Evolutionary conservation across 2,113 vertebrate genomes (phyloP).

Genomic region (Strix uralensis): DNA sequence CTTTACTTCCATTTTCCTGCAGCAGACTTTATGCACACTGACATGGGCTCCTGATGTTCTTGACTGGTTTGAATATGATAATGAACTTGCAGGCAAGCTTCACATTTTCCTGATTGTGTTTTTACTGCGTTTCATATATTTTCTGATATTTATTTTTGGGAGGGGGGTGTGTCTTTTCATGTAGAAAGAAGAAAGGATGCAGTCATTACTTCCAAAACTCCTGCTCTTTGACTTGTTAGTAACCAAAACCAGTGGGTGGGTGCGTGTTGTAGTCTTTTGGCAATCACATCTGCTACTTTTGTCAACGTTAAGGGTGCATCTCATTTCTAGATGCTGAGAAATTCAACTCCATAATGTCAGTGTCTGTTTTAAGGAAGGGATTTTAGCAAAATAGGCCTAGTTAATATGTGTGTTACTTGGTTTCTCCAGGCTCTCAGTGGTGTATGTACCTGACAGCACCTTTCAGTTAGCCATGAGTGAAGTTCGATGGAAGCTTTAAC

Average conservation of each 20-base stretch:
- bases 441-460: neutral
- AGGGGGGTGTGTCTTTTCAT: neutral
- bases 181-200: neutral
- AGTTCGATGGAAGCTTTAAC: neutral
- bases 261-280: neutral
- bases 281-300: neutral
- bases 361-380: neutral
- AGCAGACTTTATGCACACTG: neutral
- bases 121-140: fast-evolving
- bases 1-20: neutral
- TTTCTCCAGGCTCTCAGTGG: neutral
- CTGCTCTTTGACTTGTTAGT: neutral
- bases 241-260: neutral
- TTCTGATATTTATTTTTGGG: neutral
- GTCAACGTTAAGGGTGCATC: neutral
- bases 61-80: neutral
- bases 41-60: neutral
- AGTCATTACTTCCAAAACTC: neutral
- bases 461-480: neutral
- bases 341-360: neutral
- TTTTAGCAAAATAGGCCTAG: neutral
- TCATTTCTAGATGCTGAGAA: neutral
- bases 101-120: fast-evolving
- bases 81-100: neutral
- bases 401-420: neutral